Percentiles rank a stretch among this genome's conserved stretches.
Evolutionary conservation across 2,888 invertebrate genomes (phyloP).

Genomic region (Pseudococcus jackbeardsleyi): DNA sequence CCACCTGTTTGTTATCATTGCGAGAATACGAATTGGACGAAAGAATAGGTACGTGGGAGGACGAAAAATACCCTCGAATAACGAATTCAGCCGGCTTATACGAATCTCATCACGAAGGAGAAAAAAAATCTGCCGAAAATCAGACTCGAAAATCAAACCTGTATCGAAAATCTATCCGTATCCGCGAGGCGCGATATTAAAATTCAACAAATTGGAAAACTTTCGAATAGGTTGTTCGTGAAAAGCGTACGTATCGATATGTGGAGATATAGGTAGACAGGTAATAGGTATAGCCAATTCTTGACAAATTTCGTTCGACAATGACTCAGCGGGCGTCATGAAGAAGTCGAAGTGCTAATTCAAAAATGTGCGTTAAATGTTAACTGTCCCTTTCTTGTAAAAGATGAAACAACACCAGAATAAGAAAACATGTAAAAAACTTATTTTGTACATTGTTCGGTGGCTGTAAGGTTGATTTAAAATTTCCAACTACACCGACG

Average conservation of each 20-base stretch:
- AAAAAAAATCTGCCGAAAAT: neutral
- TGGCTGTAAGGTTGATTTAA: slow-evolving; percentile 63
- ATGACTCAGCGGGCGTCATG: slow-evolving; percentile 42
- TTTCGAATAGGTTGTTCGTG: slow-evolving; percentile 20
- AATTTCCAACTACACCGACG: slow-evolving; percentile 55
- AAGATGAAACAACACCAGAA: slow-evolving; percentile 64
- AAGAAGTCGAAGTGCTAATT: slow-evolving; percentile 47
- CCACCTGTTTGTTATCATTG: slow-evolving; percentile 10
- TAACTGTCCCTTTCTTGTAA: slow-evolving; percentile 46
- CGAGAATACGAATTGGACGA: neutral
- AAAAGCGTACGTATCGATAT: neutral
- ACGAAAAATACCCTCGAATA: neutral
- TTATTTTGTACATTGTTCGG: slow-evolving; percentile 60
- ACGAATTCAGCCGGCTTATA: neutral
- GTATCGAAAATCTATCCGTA: neutral
- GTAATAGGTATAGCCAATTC: neutral
- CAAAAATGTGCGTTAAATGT: slow-evolving; percentile 51
- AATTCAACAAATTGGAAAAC: slow-evolving; percentile 35
- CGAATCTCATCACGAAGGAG: neutral
- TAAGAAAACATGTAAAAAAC: slow-evolving; percentile 64
- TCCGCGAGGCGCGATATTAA: slow-evolving; percentile 16
- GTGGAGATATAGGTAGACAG: neutral
- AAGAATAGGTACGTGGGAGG: neutral
- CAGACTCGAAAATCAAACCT: neutral
- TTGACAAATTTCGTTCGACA: slow-evolving; percentile 9